phyloP scores from a whole-genome alignment of 2,888 invertebrate species.

The Antheraea yamamai region DNA sequence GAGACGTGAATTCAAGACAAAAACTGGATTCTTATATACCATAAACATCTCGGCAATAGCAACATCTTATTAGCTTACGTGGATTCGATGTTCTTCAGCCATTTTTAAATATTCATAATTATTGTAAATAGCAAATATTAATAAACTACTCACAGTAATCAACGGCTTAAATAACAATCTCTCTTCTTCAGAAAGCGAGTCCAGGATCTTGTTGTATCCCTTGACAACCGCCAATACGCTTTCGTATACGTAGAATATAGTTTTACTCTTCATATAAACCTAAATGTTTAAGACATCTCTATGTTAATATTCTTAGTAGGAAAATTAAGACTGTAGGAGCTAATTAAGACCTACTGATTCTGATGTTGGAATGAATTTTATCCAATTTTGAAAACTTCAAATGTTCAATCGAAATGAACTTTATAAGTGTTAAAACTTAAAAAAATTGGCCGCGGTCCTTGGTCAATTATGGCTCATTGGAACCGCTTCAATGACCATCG shows the following conservation, averaged over 20 bases:
- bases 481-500: not conserved
- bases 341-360: not conserved
- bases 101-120: not conserved
- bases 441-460: too few species aligned
- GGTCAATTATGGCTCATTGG: too few species aligned
- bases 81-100: not conserved
- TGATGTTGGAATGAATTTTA: too few species aligned
- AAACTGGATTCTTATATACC: not conserved
- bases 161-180: slow-evolving; percentile 89
- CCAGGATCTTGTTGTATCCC: slow-evolving; percentile 90
- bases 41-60: not conserved
- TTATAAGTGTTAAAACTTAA: too few species aligned
- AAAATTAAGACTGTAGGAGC: not conserved
- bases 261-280: slow-evolving; percentile 83
- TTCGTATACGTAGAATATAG: slow-evolving; percentile 84
- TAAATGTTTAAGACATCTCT: slow-evolving; percentile 39
- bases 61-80: not conserved
- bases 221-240: slow-evolving; percentile 87
- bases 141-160: slow-evolving; percentile 74
- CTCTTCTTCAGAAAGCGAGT: slow-evolving; percentile 89
- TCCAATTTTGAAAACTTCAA: too few species aligned
- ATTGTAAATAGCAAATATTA: not conserved
- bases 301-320: slow-evolving; percentile 15
- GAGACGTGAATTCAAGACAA: not conserved
- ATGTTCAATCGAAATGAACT: too few species aligned